Percentiles rank a stretch among this genome's conserved stretches.
phyloP scores from a whole-genome alignment of 1,140 invertebrate genomes.

The Neodiprion lecontei region DNA sequence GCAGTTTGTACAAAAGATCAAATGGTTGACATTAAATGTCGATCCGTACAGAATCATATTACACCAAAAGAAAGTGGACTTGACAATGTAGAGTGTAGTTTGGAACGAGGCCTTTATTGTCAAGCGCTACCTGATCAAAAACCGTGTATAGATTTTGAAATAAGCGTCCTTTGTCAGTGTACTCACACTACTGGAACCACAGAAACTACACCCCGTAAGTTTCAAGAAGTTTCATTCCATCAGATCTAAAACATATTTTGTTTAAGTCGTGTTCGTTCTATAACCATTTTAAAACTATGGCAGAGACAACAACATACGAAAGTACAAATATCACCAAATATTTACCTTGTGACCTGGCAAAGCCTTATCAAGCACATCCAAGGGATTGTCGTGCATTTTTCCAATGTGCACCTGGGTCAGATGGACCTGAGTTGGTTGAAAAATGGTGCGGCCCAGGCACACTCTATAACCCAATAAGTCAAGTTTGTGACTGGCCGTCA shows the following conservation, averaged over 20 bases:
- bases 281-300: conserved; percentile 9
- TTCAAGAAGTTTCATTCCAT: conserved; percentile 28
- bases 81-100: conserved; percentile 73
- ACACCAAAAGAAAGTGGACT: conserved; percentile 73
- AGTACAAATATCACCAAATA: conserved; percentile 5
- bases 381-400: conserved; percentile 68
- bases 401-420: conserved; percentile 60
- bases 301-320: not conserved
- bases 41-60: conserved; percentile 68
- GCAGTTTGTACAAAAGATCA: conserved; percentile 65
- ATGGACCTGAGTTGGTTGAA: conserved; percentile 58
- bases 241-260: conserved; percentile 10
- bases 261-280: not conserved
- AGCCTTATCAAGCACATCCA: conserved; percentile 59
- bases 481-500: conserved; percentile 70
- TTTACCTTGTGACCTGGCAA: conserved; percentile 51
- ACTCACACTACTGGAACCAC: conserved; percentile 40
- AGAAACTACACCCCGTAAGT: conserved; percentile 19
- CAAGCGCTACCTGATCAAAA: conserved; percentile 46
- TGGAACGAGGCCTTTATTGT: conserved; percentile 76
- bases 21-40: conserved; percentile 78
- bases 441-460: conserved; percentile 66
- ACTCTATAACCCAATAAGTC: conserved; percentile 68
- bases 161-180: conserved; percentile 75
- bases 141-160: conserved; percentile 75